A percentile compares a stretch with the other conserved stretches of the same genome.
These are phyloP conservation scores for Triplophysa rosa DNA, from an alignment of 2,113 vertebrate species.

Conservation along the genomic window DNA sequence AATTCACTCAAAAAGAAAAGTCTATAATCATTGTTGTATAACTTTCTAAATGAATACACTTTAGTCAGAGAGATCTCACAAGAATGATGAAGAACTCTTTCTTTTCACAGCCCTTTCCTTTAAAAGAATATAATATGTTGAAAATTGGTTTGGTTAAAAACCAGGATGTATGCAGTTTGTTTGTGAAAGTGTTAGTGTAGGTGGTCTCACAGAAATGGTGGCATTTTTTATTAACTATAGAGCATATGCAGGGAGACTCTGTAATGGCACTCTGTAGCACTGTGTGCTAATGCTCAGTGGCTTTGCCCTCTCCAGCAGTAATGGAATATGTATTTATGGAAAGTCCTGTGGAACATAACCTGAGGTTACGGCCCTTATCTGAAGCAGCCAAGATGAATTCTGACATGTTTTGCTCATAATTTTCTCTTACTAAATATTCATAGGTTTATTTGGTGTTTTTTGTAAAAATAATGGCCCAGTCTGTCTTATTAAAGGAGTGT, in stretches of 20 bases:
- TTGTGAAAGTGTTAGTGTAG: background rate
- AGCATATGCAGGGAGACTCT: constrained; percentile 5
- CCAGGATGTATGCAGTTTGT: background rate
- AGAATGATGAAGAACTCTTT: background rate
- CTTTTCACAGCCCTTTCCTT: too few relatives aligned
- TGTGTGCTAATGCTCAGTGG: constrained; percentile 7
- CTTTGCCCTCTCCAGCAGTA: constrained; percentile 14
- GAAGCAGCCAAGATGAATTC: constrained; percentile 22
- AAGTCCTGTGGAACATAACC: constrained; percentile 24
- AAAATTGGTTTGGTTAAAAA: too few relatives aligned
- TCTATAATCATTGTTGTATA: too few relatives aligned
- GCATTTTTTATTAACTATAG: constrained; percentile 9
- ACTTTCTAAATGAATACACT: too few relatives aligned
- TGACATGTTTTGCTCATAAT: background rate
- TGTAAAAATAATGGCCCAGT: background rate
- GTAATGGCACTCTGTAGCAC: background rate
- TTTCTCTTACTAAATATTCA: background rate
- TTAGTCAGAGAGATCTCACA: too few relatives aligned
- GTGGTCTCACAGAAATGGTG: background rate
- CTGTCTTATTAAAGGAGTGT: background rate
- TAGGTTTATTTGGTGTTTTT: background rate
- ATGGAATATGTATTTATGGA: constrained; percentile 34
- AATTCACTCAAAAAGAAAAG: too few relatives aligned
- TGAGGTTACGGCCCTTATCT: constrained; percentile 7
- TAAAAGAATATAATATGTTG: background rate